Conservation (phyloP, 2,113 vertebrate species). For the Psettodes erumei region DNA sequence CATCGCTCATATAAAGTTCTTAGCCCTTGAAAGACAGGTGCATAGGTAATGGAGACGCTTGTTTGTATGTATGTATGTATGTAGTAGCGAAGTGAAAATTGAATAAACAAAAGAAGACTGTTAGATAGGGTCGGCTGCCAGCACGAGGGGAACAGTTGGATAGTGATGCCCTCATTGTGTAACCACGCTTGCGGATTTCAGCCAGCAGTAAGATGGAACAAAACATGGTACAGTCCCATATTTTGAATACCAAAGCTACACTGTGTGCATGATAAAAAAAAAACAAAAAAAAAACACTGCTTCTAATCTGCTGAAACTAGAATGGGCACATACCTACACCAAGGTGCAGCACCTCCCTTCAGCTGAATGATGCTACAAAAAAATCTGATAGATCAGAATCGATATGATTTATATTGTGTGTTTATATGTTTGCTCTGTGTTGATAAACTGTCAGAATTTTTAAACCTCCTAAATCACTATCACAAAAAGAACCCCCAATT, state of each 20-base stretch:
- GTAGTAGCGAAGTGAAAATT: too few relatives aligned
- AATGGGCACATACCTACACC: too few relatives aligned
- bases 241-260: background rate
- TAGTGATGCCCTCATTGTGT: background rate
- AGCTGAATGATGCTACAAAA: too few relatives aligned
- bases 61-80: too few relatives aligned
- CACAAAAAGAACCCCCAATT: too few relatives aligned
- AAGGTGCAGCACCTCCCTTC: too few relatives aligned
- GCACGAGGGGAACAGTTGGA: background rate
- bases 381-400: background rate
- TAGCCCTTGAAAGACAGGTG: too few relatives aligned
- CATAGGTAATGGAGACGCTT: too few relatives aligned
- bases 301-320: too few relatives aligned
- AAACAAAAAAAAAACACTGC: background rate
- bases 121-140: background rate
- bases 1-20: background rate
- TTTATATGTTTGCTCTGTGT: background rate
- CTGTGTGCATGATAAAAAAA: background rate
- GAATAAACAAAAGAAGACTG: too few relatives aligned
- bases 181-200: background rate
- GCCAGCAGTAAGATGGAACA: background rate
- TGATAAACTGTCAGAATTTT: background rate
- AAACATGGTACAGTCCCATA: background rate
- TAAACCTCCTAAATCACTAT: background rate
- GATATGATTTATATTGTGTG: background rate